Conservation (phyloP, 1,140 invertebrate species). For the Anadara kagoshimensis region DNA sequence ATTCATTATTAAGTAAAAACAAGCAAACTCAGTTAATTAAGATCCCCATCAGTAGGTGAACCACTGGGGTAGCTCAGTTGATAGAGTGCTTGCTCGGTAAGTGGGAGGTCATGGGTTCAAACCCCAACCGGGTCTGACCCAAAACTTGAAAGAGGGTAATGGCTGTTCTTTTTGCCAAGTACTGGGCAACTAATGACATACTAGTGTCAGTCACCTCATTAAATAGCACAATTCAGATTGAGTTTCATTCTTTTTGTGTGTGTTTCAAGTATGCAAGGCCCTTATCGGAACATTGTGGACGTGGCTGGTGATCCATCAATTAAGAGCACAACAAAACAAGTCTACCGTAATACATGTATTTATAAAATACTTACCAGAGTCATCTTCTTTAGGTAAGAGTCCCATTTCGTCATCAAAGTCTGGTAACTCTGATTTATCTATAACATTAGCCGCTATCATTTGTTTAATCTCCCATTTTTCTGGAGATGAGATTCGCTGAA, state of each 20-base stretch:
- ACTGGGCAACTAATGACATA: too few species aligned
- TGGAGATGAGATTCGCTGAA: conserved; percentile 92
- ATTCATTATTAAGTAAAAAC: not conserved
- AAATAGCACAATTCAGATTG: too few species aligned
- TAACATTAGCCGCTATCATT: conserved; percentile 87
- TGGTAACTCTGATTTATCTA: conserved; percentile 74
- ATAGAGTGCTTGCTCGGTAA: not conserved
- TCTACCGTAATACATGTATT: not conserved
- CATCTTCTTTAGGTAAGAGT: conserved; percentile 74
- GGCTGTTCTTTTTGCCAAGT: too few species aligned
- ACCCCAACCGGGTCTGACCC: too few species aligned
- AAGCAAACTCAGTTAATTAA: not conserved
- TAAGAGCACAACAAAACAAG: not conserved
- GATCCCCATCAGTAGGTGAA: not conserved
- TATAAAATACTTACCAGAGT: conserved; percentile 54
- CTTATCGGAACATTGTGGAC: too few species aligned
- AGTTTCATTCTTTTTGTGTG: too few species aligned
- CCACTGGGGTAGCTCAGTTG: not conserved
- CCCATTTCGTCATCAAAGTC: conserved; percentile 77
- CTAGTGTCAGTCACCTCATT: too few species aligned
- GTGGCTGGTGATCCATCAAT: too few species aligned
- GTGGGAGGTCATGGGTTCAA: too few species aligned
- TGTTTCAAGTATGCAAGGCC: too few species aligned
- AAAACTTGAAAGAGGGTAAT: too few species aligned
- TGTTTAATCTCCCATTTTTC: conserved; percentile 86